These are phyloP conservation scores for Troilus luridus DNA, from an alignment of 2,888 invertebrate genomes.

Conservation along the genomic window DNA sequence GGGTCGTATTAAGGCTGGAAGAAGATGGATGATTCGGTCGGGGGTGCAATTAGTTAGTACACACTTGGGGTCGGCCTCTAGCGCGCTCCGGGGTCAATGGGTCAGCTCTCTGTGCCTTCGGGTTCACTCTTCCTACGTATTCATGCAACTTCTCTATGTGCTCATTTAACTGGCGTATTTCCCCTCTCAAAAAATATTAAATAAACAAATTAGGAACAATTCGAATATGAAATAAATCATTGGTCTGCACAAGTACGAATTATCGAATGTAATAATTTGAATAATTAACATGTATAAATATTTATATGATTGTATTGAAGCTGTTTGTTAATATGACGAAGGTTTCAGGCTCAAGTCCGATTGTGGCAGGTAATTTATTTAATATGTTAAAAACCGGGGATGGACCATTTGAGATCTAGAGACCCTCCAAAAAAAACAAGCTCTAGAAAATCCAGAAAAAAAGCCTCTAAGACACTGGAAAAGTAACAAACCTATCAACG, in stretches of 20 bases:
- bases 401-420: too few species aligned
- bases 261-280: too few species aligned
- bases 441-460: too few species aligned
- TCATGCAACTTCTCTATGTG: not conserved
- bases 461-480: too few species aligned
- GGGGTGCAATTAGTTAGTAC: constrained; percentile 2
- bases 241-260: not conserved
- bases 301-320: too few species aligned
- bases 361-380: too few species aligned
- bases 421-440: too few species aligned
- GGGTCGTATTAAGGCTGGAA: not conserved
- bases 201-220: not conserved
- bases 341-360: too few species aligned
- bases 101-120: not conserved
- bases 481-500: too few species aligned
- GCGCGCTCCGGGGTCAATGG: not conserved
- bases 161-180: not conserved
- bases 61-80: not conserved
- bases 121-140: not conserved
- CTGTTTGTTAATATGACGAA: too few species aligned
- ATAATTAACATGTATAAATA: too few species aligned
- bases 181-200: not conserved
- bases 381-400: too few species aligned
- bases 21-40: not conserved
- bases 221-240: not conserved